A percentile compares a stretch with the other conserved stretches of the same genome.
phyloP scores from a whole-genome alignment of 1,140 invertebrate genomes.

The Nomia melanderi region DNA sequence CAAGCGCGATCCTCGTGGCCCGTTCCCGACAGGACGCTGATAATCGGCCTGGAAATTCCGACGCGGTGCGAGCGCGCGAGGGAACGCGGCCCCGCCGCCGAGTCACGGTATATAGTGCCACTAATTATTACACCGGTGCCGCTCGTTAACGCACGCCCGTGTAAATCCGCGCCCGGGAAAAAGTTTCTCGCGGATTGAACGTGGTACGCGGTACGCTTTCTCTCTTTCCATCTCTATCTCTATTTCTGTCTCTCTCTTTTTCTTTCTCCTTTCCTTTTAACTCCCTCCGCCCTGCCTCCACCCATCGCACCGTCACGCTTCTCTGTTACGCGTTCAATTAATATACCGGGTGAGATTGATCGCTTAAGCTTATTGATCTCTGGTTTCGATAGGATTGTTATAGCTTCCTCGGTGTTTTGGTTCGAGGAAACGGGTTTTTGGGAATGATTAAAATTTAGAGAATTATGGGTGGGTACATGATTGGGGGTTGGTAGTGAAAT shows the following conservation, averaged over 20 bases:
- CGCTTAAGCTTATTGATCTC: constrained; percentile 1
- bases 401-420: too few species aligned
- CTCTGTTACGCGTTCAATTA: constrained; percentile 11
- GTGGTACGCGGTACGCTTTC: too few species aligned
- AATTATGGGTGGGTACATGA: too few species aligned
- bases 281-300: too few species aligned
- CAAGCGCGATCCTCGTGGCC: constrained; percentile 48
- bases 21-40: constrained; percentile 53
- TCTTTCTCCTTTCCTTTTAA: too few species aligned
- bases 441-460: too few species aligned
- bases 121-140: constrained; percentile 63
- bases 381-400: neutral
- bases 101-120: constrained; percentile 40
- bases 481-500: too few species aligned
- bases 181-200: constrained; percentile 34
- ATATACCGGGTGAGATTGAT: constrained; percentile 31
- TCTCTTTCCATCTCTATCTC: too few species aligned
- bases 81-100: constrained; percentile 9
- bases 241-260: neutral
- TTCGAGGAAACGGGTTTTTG: too few species aligned
- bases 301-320: neutral
- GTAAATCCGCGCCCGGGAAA: constrained; percentile 44
- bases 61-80: constrained; percentile 7
- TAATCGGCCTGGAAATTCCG: constrained; percentile 53
- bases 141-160: constrained; percentile 66